These are phyloP conservation scores for Cetonia aurata DNA, from an alignment of 2,888 invertebrate genomes.

Conservation along the genomic window DNA sequence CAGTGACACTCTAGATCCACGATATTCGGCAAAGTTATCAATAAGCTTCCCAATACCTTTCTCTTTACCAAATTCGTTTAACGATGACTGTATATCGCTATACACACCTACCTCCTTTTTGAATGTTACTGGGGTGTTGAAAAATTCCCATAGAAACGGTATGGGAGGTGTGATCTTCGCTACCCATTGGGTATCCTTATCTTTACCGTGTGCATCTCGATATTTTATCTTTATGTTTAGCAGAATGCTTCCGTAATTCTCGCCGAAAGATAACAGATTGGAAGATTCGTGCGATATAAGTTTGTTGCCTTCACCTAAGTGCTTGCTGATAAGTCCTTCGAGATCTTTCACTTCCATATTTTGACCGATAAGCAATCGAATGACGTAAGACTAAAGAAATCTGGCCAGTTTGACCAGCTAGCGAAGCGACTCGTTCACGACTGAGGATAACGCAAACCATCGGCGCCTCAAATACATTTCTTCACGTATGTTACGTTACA, in stretches of 20 bases:
- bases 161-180: conserved; percentile 70
- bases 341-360: conserved; percentile 41
- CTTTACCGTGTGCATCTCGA: conserved; percentile 18
- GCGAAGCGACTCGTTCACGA: not conserved
- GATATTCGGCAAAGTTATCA: conserved; percentile 66
- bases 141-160: conserved; percentile 66
- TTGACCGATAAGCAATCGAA: not conserved
- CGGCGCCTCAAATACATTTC: not conserved
- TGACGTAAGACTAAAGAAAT: not conserved
- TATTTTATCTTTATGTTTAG: conserved; percentile 58
- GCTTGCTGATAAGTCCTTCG: conserved; percentile 24
- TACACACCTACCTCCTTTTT: conserved; percentile 69
- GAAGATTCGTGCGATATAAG: conserved; percentile 56
- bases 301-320: conserved; percentile 28
- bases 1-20: conserved; percentile 65
- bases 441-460: not conserved
- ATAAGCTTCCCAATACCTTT: conserved; percentile 62
- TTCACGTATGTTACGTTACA: not conserved
- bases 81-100: conserved; percentile 64
- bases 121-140: conserved; percentile 68
- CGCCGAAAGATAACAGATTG: conserved; percentile 69
- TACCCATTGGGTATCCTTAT: conserved; percentile 65
- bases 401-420: not conserved
- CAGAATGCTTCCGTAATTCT: conserved; percentile 73
- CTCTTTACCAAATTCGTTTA: conserved; percentile 63